Conservation (phyloP, 2,888 invertebrate genomes). For the Drosophila niveifrons region DNA sequence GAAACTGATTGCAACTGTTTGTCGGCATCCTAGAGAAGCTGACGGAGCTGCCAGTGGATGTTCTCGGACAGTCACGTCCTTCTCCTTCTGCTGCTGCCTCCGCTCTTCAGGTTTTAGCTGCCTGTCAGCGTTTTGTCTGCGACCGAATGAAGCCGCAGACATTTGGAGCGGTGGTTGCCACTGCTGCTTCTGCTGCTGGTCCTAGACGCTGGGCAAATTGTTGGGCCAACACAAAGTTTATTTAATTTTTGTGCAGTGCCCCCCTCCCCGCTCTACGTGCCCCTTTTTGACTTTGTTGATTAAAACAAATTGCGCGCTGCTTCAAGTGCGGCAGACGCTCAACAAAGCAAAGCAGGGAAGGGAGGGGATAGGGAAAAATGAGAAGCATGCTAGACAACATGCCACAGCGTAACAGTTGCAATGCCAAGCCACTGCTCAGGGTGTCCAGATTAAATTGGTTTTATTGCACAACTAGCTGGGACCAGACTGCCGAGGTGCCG, state of each 20-base stretch:
- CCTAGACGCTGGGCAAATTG: constrained; percentile 64
- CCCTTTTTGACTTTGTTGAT: constrained; percentile 77
- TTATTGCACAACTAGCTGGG: constrained; percentile 36
- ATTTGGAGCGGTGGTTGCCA: constrained; percentile 44
- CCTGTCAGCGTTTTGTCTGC: constrained; percentile 66
- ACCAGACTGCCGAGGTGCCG: constrained; percentile 19
- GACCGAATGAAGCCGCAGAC: constrained; percentile 59
- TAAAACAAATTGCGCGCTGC: constrained; percentile 78
- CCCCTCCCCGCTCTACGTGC: constrained; percentile 39
- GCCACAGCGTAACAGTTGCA: constrained; percentile 5
- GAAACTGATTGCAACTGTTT: constrained; percentile 45
- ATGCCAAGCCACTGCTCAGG: constrained; percentile 35
- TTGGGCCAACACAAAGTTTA: constrained; percentile 76
- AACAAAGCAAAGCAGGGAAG: constrained; percentile 15
- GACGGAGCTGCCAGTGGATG: constrained; percentile 18
- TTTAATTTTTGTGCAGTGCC: constrained; percentile 71
- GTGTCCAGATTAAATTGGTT: constrained; percentile 56
- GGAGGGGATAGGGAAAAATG: background rate
- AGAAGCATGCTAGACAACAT: constrained; percentile 32
- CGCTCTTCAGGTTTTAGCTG: constrained; percentile 44
- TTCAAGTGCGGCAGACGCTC: constrained; percentile 58
- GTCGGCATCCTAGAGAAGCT: constrained; percentile 19
- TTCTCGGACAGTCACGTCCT: constrained; percentile 41
- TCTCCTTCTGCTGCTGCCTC: constrained; percentile 22
- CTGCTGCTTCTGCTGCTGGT: constrained; percentile 2